Percentiles rank a stretch among this genome's conserved stretches.
Evolutionary conservation across 2,113 vertebrate genomes (phyloP).

Genomic region (Machaerirhynchus nigripectus): DNA sequence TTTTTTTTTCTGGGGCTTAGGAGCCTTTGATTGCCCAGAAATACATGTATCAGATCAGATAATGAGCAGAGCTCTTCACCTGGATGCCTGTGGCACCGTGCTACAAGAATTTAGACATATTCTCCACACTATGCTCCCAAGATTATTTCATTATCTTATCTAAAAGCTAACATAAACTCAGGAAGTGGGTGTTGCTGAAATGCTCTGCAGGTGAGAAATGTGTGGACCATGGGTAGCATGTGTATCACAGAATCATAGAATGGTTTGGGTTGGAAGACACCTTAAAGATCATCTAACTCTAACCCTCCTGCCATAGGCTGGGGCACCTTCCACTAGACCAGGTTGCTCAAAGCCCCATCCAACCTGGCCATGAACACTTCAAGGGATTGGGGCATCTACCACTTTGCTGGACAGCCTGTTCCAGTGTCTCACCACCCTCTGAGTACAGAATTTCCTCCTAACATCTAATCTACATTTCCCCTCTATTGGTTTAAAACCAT

Average conservation of each 20-base stretch:
- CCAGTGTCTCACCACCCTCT: background rate
- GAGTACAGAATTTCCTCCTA: background rate
- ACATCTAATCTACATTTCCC: background rate
- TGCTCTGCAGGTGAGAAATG: background rate
- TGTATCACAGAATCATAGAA: background rate
- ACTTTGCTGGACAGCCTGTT: background rate
- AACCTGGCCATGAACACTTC: background rate
- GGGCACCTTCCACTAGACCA: background rate
- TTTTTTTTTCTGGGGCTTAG: background rate
- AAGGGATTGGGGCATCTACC: background rate
- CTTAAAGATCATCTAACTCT: background rate
- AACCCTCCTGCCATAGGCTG: background rate
- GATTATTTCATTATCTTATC: background rate
- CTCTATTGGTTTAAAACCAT: background rate
- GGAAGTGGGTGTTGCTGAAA: background rate
- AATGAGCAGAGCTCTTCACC: background rate
- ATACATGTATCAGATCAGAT: background rate
- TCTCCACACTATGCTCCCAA: background rate
- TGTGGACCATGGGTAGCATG: background rate
- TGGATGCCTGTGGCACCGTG: background rate
- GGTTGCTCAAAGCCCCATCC: background rate
- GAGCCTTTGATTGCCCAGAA: background rate
- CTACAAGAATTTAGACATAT: background rate
- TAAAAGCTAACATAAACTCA: background rate
- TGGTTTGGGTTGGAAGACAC: background rate